A percentile compares a stretch with the other conserved stretches of the same genome.
phyloP scores from a whole-genome alignment of 1,140 invertebrate genomes.

The Probaryconus sp. region DNA sequence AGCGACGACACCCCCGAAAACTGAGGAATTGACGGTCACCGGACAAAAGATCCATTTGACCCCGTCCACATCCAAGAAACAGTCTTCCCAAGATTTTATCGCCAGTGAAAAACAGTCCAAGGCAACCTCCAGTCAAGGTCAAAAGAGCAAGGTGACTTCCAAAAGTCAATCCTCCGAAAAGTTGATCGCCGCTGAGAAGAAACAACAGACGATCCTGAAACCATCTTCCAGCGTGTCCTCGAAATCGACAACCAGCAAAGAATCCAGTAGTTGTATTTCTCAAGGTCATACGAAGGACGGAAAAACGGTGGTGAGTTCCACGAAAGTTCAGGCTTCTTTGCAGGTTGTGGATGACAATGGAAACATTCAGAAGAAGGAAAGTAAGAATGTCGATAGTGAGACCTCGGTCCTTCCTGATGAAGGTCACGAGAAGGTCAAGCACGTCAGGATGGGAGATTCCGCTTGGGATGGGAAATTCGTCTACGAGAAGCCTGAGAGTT shows the following conservation, averaged over 20 bases:
- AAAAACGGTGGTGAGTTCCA: constrained; percentile 57
- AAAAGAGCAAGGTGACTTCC: not conserved
- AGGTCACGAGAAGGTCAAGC: constrained; percentile 13
- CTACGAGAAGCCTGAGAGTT: not conserved
- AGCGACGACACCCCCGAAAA: not conserved
- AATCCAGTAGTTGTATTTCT: constrained; percentile 49
- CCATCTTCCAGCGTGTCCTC: constrained; percentile 24
- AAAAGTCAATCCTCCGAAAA: constrained; percentile 43
- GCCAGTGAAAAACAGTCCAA: constrained; percentile 21
- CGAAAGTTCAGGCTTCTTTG: constrained; percentile 51
- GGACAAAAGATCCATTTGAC: no score
- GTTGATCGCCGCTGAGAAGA: constrained; percentile 61
- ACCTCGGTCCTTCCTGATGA: constrained; percentile 32
- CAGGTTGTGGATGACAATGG: constrained; percentile 66
- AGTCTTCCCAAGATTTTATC: constrained; percentile 20
- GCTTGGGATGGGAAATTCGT: constrained; percentile 29
- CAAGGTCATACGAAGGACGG: constrained; percentile 64
- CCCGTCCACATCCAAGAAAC: constrained; percentile 23
- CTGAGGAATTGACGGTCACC: not conserved
- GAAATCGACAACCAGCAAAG: constrained; percentile 57
- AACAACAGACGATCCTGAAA: constrained; percentile 29
- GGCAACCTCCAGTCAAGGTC: not conserved
- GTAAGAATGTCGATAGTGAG: constrained; percentile 63
- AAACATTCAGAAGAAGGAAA: constrained; percentile 53
- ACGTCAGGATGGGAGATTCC: constrained; percentile 28